These are phyloP conservation scores for Ptilonorhynchus violaceus DNA, from an alignment of 2,113 vertebrate species.

Conservation along the genomic window DNA sequence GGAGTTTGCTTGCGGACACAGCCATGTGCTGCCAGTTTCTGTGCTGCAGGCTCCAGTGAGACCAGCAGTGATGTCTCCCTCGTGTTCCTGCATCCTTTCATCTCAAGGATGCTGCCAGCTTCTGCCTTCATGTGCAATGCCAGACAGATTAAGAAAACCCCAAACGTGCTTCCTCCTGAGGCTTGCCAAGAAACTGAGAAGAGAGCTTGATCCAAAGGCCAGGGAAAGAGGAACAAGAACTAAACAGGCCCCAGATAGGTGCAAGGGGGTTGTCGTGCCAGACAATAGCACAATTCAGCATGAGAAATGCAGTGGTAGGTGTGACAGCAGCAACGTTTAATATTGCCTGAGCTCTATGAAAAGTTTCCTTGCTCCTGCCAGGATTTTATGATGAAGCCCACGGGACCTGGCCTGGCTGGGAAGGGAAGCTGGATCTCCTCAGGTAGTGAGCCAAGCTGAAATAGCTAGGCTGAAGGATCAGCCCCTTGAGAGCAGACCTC, in stretches of 20 bases:
- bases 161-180: not conserved
- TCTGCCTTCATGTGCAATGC: not conserved
- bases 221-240: not conserved
- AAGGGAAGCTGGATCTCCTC: not conserved
- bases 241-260: not conserved
- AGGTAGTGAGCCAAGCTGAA: not conserved
- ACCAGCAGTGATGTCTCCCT: not conserved
- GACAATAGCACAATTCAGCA: accelerated
- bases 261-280: not conserved
- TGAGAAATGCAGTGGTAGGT: not conserved
- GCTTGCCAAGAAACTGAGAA: not conserved
- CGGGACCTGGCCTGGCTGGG: not conserved
- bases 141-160: not conserved
- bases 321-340: not conserved
- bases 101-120: not conserved
- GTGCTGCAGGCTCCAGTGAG: not conserved
- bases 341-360: not conserved
- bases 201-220: not conserved
- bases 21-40: not conserved
- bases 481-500: not conserved
- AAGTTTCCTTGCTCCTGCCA: not conserved
- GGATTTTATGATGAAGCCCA: not conserved
- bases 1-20: not conserved
- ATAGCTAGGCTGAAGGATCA: not conserved
- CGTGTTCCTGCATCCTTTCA: not conserved